Evolutionary conservation across 2,113 vertebrate genomes (phyloP).

Genomic region (Bungarus multicinctus): DNA sequence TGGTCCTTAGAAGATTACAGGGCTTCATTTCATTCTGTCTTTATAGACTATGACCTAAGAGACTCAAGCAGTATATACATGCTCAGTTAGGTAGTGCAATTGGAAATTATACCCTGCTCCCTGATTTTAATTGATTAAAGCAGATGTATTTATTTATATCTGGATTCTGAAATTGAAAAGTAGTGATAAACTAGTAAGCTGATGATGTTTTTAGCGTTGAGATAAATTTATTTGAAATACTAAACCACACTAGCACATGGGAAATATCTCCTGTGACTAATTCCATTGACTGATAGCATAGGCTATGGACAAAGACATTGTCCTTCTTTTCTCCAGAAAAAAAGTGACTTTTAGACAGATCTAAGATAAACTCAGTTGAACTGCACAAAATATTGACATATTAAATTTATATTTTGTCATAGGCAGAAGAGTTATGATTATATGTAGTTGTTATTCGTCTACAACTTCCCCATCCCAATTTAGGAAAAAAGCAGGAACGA

Average conservation of each 20-base stretch:
- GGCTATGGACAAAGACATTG: neutral
- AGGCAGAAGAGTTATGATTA: neutral
- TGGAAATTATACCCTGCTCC: neutral
- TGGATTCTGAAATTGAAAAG: neutral
- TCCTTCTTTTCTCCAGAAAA: neutral
- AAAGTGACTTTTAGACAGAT: neutral
- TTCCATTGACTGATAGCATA: neutral
- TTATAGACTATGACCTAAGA: slow-evolving; percentile 16
- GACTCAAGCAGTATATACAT: slow-evolving; percentile 18
- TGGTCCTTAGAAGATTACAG: slow-evolving; percentile 39
- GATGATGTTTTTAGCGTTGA: neutral
- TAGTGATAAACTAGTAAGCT: neutral
- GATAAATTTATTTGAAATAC: neutral
- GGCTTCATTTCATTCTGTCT: neutral
- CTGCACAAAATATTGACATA: neutral
- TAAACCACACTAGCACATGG: neutral
- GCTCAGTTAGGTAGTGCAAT: neutral
- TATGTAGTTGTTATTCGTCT: neutral
- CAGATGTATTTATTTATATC: neutral
- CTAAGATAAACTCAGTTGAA: too few relatives aligned
- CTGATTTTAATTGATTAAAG: slow-evolving; percentile 6
- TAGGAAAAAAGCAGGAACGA: neutral
- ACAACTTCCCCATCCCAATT: neutral
- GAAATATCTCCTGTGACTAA: neutral
- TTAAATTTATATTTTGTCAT: neutral